phyloP scores from a whole-genome alignment of 2,888 invertebrate species.

The Gymnosoma rotundatum region DNA sequence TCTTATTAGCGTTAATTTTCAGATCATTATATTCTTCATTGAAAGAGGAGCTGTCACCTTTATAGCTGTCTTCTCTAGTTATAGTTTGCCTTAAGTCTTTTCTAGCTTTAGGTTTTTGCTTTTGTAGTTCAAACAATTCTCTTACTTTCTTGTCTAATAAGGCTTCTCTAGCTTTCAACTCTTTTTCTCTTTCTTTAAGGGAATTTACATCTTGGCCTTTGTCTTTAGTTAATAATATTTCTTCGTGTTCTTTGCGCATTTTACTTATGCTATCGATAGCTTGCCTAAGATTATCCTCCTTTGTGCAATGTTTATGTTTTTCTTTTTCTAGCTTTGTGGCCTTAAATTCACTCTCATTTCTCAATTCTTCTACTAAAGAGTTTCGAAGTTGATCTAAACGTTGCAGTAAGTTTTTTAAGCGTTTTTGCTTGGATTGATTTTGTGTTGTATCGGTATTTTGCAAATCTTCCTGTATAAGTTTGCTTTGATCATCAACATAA shows the following conservation, averaged over 20 bases:
- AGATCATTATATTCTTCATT: background rate
- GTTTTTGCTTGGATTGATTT: conserved; percentile 72
- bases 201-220: conserved; percentile 1
- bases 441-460: conserved; percentile 68
- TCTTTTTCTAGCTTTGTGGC: background rate
- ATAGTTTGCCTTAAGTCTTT: background rate
- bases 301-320: conserved; percentile 3
- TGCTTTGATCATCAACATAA: conserved; percentile 79
- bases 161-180: conserved; percentile 77
- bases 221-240: conserved; percentile 72
- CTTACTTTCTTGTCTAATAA: conserved; percentile 73
- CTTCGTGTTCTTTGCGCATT: conserved; percentile 76
- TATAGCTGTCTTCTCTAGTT: conserved; percentile 4
- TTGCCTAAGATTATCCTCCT: conserved; percentile 72
- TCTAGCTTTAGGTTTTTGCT: conserved; percentile 10
- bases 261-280: conserved; percentile 75
- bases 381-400: conserved; percentile 78
- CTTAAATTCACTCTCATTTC: conserved; percentile 67
- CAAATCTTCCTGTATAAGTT: conserved; percentile 78
- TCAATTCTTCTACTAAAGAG: conserved; percentile 76
- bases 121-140: conserved; percentile 74
- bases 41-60: background rate
- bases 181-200: conserved; percentile 67
- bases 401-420: conserved; percentile 75
- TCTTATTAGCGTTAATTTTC: background rate